Evolutionary conservation across 2,113 vertebrate genomes (phyloP).

Genomic region (Urocitellus parryii): DNA sequence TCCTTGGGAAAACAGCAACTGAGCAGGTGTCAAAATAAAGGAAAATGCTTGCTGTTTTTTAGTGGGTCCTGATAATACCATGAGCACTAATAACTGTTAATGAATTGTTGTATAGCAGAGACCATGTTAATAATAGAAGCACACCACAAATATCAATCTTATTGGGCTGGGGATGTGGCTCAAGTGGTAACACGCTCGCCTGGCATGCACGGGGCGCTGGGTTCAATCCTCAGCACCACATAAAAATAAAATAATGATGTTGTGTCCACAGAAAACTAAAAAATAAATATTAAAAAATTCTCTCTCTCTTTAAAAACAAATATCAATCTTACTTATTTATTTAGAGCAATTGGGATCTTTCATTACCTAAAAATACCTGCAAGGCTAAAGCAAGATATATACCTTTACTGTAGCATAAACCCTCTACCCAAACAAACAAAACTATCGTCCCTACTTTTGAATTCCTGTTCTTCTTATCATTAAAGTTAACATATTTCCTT

Average conservation of each 20-base stretch:
- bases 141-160: background rate
- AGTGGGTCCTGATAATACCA: background rate
- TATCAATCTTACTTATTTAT: background rate
- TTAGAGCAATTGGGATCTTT: background rate
- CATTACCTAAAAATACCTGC: slow-evolving; percentile 41
- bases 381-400: background rate
- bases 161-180: no score
- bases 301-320: no score
- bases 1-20: slow-evolving; percentile 44
- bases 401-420: background rate
- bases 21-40: slow-evolving; percentile 45
- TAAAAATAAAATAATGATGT: no score
- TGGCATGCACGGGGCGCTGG: no score
- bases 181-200: no score
- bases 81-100: background rate
- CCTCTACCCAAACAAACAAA: background rate
- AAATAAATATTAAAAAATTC: no score
- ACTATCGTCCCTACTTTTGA: background rate
- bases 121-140: background rate
- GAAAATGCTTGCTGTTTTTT: slow-evolving; percentile 26
- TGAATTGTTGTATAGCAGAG: background rate
- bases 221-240: no score
- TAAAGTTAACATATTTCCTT: slow-evolving; percentile 23
- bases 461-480: background rate
- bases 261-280: no score